Conservation (phyloP, 2,113 vertebrate genomes). For the Catharus fuscescens region DNA sequence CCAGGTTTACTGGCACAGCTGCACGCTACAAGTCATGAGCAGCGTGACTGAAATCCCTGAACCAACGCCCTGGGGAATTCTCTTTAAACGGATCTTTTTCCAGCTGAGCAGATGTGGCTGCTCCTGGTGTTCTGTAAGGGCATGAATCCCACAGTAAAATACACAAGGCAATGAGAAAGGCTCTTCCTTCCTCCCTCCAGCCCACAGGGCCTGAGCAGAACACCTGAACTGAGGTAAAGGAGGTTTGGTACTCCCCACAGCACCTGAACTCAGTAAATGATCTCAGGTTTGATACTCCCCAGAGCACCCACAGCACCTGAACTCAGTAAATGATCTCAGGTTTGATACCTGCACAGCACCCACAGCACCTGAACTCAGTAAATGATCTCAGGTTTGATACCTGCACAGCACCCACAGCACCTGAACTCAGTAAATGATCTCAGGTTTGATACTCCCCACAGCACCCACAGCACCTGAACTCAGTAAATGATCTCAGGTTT, state of each 20-base stretch:
- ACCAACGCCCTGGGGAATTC: background rate
- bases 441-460: no score
- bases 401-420: background rate
- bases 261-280: no score
- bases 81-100: background rate
- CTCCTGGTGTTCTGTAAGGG: background rate
- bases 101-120: background rate
- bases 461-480: background rate
- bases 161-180: background rate
- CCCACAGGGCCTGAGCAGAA: background rate
- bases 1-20: background rate
- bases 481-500: no score
- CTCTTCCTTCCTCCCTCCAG: background rate
- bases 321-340: no score
- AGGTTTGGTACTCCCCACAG: no score
- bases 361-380: no score
- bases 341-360: no score
- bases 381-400: no score
- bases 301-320: no score
- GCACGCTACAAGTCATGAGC: background rate
- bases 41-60: background rate
- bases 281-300: no score
- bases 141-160: background rate
- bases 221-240: no score
- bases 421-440: no score